Evolutionary conservation across 2,113 vertebrate genomes (phyloP).

Genomic region (Amazona vittata): DNA sequence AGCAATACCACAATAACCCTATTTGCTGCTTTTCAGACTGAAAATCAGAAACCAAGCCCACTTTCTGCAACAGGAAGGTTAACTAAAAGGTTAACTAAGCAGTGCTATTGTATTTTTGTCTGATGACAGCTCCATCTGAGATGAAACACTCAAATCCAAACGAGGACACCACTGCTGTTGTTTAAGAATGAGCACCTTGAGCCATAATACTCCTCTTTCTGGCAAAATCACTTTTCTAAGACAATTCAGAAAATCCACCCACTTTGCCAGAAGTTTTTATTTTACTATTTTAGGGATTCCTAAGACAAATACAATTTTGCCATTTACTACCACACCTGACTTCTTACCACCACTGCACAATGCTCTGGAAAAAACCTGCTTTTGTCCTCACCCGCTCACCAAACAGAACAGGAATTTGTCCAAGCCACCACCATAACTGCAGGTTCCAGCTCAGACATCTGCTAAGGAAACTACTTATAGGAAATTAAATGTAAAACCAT

Average conservation of each 20-base stretch:
- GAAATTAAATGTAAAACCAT: neutral
- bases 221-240: neutral
- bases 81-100: neutral
- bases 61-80: neutral
- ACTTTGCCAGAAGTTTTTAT: neutral
- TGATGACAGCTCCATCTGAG: neutral
- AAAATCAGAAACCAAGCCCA: neutral
- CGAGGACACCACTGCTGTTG: neutral
- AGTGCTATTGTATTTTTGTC: neutral
- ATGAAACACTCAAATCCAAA: neutral
- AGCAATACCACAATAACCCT: neutral
- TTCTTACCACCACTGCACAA: neutral
- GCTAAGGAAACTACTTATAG: neutral
- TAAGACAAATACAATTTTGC: neutral
- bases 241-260: neutral
- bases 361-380: neutral
- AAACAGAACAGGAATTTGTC: neutral
- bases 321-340: neutral
- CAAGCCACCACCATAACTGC: neutral
- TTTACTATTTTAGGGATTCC: neutral
- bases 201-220: rapidly evolving
- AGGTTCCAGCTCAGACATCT: neutral
- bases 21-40: neutral
- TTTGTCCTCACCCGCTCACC: neutral
- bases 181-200: neutral